Percentiles rank a stretch among this genome's conserved stretches.
These are phyloP conservation scores for Charadrius vociferus DNA, from an alignment of 2,113 vertebrate genomes.

Conservation along the genomic window DNA sequence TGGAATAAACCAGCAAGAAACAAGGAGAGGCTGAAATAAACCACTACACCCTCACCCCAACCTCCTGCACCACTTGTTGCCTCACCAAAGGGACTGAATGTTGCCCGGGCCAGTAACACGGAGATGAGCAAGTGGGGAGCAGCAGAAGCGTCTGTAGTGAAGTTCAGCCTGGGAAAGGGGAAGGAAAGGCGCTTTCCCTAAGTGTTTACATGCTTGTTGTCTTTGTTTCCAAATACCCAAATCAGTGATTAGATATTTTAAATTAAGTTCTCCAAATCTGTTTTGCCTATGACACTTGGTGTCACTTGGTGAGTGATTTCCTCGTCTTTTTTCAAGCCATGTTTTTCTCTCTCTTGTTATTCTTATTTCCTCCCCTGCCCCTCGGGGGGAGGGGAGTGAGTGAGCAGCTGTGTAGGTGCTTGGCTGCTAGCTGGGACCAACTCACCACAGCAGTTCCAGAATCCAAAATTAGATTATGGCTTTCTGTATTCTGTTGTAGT, in stretches of 20 bases:
- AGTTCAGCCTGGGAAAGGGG: background rate
- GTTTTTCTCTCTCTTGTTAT: background rate
- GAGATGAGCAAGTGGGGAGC: background rate
- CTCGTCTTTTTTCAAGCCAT: background rate
- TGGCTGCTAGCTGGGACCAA: background rate
- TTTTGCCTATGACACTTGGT: background rate
- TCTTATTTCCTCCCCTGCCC: background rate
- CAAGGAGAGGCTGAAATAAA: background rate
- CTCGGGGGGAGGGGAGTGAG: background rate
- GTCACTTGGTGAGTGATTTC: background rate
- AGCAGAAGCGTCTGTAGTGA: background rate
- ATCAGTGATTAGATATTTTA: background rate
- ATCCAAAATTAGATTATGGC: slow-evolving; percentile 1
- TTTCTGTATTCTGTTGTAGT: background rate
- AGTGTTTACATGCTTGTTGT: background rate
- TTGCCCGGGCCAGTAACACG: background rate
- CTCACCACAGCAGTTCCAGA: background rate
- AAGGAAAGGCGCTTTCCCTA: background rate
- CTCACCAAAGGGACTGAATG: background rate
- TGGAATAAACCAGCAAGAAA: background rate
- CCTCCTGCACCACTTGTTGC: background rate
- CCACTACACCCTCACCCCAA: background rate
- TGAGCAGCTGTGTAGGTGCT: background rate
- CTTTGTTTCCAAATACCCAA: background rate
- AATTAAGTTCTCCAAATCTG: background rate